phyloP scores from a whole-genome alignment of 2,113 vertebrate species.

The Tetrax tetrax region DNA sequence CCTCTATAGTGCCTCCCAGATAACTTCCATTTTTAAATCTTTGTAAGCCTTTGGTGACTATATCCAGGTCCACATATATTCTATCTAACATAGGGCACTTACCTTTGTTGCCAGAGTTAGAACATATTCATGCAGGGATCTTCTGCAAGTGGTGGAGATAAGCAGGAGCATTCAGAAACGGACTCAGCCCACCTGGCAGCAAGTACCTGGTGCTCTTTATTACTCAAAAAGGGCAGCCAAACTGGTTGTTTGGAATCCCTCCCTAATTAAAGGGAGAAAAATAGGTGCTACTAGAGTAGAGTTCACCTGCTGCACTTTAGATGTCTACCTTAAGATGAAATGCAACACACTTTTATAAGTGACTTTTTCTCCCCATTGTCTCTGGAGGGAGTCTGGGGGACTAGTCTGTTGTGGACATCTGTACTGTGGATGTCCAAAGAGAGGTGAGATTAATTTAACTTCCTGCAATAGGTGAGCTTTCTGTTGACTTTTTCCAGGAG shows the following conservation, averaged over 20 bases:
- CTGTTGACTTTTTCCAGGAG: neutral
- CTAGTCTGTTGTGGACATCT: neutral
- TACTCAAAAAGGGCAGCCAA: neutral
- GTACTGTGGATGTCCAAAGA: neutral
- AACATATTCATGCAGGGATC: neutral
- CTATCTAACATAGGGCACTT: neutral
- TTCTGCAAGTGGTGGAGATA: neutral
- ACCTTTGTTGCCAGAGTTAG: neutral
- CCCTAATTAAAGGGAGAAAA: neutral
- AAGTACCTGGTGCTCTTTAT: neutral
- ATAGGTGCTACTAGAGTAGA: neutral
- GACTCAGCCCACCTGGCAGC: neutral
- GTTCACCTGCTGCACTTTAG: neutral
- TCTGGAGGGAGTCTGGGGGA: neutral
- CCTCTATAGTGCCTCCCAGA: neutral
- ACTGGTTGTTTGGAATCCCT: neutral
- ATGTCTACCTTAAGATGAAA: neutral
- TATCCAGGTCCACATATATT: neutral
- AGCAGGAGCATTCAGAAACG: neutral
- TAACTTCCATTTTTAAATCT: conserved; percentile 1
- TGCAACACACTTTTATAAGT: neutral
- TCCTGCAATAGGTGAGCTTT: neutral
- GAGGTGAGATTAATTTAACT: neutral
- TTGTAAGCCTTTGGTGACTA: neutral
- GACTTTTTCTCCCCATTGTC: neutral